Conservation (phyloP, 1,140 invertebrate species). For the Trachymyrmex septentrionalis region DNA sequence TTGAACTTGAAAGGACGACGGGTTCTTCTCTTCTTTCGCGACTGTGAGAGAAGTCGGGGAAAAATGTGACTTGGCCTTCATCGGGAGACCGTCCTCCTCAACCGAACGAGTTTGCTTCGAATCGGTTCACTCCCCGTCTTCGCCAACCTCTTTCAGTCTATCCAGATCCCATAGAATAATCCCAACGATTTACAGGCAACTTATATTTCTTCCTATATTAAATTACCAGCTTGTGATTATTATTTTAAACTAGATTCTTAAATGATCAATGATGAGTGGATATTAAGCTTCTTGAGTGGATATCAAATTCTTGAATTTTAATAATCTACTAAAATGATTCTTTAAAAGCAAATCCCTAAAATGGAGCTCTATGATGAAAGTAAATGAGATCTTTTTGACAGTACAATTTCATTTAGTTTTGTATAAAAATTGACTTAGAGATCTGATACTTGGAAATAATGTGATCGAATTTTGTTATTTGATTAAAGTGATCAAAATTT, state of each 20-base stretch:
- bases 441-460: too few relatives aligned
- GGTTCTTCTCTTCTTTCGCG: constrained; percentile 56
- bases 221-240: neutral
- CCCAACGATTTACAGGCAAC: neutral
- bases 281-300: neutral
- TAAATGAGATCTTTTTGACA: too few relatives aligned
- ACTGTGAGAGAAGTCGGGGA: constrained; percentile 18
- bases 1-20: constrained; percentile 74
- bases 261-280: neutral
- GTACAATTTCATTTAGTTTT: too few relatives aligned
- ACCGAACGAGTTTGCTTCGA: constrained; percentile 26
- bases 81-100: neutral
- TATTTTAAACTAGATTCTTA: neutral
- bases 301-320: neutral
- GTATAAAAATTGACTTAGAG: too few relatives aligned
- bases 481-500: too few relatives aligned
- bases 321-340: too few relatives aligned
- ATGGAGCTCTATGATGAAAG: too few relatives aligned
- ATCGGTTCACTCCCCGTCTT: neutral
- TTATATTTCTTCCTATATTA: neutral
- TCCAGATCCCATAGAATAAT: neutral
- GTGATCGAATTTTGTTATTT: neutral
- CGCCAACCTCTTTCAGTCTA: neutral
- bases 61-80: constrained; percentile 43
- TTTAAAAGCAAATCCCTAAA: too few relatives aligned